Conservation (phyloP, 2,888 invertebrate genomes). For the Ceriagrion tenellum region DNA sequence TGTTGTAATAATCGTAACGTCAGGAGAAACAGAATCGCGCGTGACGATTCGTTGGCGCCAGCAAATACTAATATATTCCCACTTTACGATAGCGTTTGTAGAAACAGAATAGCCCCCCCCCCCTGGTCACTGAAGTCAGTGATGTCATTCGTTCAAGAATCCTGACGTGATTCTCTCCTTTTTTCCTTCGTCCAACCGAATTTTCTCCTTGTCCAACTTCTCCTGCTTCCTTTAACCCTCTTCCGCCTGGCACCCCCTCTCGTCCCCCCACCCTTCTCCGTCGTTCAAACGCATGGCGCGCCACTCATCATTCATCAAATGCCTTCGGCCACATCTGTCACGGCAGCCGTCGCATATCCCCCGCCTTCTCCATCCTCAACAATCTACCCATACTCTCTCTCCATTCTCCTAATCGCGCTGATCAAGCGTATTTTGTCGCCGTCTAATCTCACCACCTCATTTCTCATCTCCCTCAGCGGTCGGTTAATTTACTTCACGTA, state of each 20-base stretch:
- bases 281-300: neutral
- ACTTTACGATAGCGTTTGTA: too few relatives aligned
- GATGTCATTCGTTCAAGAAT: neutral
- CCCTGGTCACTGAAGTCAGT: neutral
- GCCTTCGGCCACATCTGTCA: neutral
- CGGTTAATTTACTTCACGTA: slow-evolving; percentile 28
- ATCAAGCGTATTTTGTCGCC: slow-evolving; percentile 21
- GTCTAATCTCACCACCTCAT: slow-evolving; percentile 24
- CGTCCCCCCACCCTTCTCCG: too few relatives aligned
- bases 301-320: neutral
- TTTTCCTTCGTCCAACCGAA: too few relatives aligned
- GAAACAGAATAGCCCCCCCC: too few relatives aligned
- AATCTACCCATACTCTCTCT: neutral
- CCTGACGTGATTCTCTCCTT: too few relatives aligned
- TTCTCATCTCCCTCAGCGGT: neutral
- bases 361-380: neutral
- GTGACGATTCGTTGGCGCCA: too few relatives aligned
- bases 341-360: neutral
- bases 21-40: too few relatives aligned
- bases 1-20: too few relatives aligned
- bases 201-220: too few relatives aligned
- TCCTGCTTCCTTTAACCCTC: too few relatives aligned
- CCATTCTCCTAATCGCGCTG: neutral
- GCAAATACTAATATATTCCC: too few relatives aligned
- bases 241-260: too few relatives aligned